A percentile compares a stretch with the other conserved stretches of the same genome.
These are phyloP conservation scores for Dryobota labecula DNA, from an alignment of 2,888 invertebrate species.

Conservation along the genomic window DNA sequence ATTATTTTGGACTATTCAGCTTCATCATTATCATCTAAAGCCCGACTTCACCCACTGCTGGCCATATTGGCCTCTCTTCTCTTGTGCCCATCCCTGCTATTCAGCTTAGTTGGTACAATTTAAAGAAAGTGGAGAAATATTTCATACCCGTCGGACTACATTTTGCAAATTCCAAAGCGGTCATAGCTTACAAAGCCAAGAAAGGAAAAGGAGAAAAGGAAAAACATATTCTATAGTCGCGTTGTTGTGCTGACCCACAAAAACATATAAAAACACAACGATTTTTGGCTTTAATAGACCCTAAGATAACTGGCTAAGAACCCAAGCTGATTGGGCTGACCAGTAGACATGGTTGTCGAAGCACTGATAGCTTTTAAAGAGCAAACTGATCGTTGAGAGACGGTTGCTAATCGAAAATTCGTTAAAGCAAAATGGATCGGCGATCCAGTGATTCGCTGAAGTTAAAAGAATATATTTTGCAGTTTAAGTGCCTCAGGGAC, in stretches of 20 bases:
- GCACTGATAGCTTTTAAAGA: not conserved
- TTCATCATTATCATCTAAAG: no score
- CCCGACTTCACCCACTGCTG: no score
- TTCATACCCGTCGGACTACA: not conserved
- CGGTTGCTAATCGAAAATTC: slow-evolving; percentile 4
- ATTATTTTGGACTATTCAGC: not conserved
- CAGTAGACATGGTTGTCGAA: not conserved
- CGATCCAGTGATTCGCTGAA: not conserved
- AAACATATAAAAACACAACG: not conserved
- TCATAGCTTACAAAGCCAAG: not conserved
- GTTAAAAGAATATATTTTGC: not conserved
- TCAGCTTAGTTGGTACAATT: not conserved
- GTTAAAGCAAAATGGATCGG: not conserved
- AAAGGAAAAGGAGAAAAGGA: not conserved
- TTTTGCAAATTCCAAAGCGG: not conserved
- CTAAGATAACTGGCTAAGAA: not conserved
- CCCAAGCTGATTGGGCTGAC: not conserved
- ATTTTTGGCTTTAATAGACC: not conserved
- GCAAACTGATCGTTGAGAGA: not conserved
- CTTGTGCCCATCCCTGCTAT: not conserved
- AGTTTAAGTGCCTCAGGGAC: not conserved
- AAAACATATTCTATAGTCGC: not conserved
- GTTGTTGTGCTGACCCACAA: not conserved
- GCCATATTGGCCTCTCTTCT: no score
- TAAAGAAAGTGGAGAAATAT: not conserved